Base-by-base conservation (phyloP, 2,888 invertebrate genomes). In the Brachyopa scutellaris region DNA sequence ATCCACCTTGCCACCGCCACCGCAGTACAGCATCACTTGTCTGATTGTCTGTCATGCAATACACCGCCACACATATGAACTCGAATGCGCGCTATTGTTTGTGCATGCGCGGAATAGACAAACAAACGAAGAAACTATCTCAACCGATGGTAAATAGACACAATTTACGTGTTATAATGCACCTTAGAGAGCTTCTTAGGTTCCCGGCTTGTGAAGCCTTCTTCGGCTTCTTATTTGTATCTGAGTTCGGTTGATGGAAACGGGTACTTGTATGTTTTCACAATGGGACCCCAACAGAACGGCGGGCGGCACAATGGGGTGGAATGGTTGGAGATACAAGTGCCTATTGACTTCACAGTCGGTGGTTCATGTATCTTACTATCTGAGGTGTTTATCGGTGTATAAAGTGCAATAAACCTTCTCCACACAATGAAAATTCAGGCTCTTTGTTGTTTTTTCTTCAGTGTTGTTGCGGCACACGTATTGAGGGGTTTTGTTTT, bases 131-230 rank as follows among this genome's bases (percentile, higher is more conserved):
- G 26, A 64, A 26, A 17, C 13, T 11, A 61, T 53, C 59, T 40
- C 53, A 51, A 15, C 13, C 36, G 45, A 59, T 78, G 61, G 55
- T 59, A 49, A 49, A 55, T 15, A 79, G 67, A 79, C 67, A 79
- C 79, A 73, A 47, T 79, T 73, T 79, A 79, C 73, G 79, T 79
- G 79, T 73, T 79, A 79, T 38, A 73, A 73, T 79, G 73, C 79
- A 73, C 67, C 73, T 67, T 61, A 26, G 66, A 78, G 72, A 72
- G 66, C 66, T 79, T 72, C 57, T 70, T 19, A 57, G 33, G 31
- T 38, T 29, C 31, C 26, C 26, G 26, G 26, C 26, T 26, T 26
- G 42, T 42, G 17, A 6, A 45, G 42, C 49, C 11, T 36, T 9
- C 36, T 11, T 57, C 40, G 36, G 51, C 40, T 61, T 53, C 61